phyloP scores from a whole-genome alignment of 2,797 vertebrate genomes.

The Okamejei kenojei region DNA sequence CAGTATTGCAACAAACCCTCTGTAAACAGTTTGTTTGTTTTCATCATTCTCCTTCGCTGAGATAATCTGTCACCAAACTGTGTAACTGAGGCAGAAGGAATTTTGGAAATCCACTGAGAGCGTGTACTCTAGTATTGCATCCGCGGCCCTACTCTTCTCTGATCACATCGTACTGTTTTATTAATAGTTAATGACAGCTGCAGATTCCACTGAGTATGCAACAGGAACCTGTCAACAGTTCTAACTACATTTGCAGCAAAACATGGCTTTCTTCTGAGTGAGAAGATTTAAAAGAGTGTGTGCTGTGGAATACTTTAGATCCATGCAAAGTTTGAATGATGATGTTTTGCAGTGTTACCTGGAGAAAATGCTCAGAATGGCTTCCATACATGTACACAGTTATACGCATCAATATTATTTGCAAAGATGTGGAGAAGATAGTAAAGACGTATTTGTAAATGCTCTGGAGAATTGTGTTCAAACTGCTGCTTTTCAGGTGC shows the following conservation, averaged over 20 bases:
- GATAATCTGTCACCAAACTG: not conserved
- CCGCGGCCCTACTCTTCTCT: not conserved
- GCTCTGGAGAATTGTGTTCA: not conserved
- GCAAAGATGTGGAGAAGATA: not conserved
- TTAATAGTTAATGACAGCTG: constrained; percentile 12
- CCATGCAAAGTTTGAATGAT: not conserved
- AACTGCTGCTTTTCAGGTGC: not conserved
- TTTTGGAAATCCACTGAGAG: not conserved
- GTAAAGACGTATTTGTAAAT: not conserved
- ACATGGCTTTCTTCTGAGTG: not conserved
- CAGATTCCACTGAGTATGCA: not conserved
- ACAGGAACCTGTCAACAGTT: not conserved
- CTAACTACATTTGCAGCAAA: not conserved
- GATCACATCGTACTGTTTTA: not conserved
- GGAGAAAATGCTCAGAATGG: not conserved
- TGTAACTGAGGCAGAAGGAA: constrained; percentile 18
- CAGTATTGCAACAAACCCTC: not conserved
- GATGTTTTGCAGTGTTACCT: not conserved
- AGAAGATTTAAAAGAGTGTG: not conserved
- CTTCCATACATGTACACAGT: not conserved
- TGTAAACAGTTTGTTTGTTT: not conserved
- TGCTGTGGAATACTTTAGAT: not conserved
- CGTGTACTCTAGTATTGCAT: not conserved
- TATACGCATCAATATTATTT: not conserved
- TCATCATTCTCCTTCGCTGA: not conserved